Base-by-base conservation (phyloP, 2,113 vertebrate species). In the Atlantisia rogersi region DNA sequence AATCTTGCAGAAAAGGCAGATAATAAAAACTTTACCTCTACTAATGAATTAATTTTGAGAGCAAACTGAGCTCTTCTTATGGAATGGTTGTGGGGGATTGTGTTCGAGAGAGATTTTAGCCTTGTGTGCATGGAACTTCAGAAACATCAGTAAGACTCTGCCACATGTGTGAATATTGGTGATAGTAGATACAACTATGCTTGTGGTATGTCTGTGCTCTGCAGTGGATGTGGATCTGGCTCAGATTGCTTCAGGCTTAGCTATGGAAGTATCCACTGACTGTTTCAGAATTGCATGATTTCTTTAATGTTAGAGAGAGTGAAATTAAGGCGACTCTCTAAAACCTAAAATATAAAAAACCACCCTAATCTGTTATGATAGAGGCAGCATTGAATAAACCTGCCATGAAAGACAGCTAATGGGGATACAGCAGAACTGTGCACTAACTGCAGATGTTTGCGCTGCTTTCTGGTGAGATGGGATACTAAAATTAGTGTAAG, bases 51-150 rank as follows among this genome's bases (percentile, higher is more conserved):
- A 64, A 4, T 86, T 88, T 70, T 80, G 21, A 63, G 60, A 91
- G 69, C 37, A 84, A 84, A 84, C 26, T 65, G 59, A 53, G 32
- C 11, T 58, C n/a, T 81, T 31, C 13, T 92, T 44, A 14, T 29
- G 14, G 58, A 82, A 52, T 39, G 7, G 9, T 71, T 77, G 13
- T 37, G 10, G 35, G 9, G 11, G 46, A 71, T 86, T 75, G 19
- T 48, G 39, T 77, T 42, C 19, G 16, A 25, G 42, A 11, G 31
- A 6, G 2, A 2, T 78, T 82, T 77, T 71, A 77, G 55, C 11
- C 16, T 80, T 65, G 14, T 3, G 1, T 74, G 15, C 0, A 0
- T 10, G 11, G 4, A 25, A 7, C 44, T 18, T 81, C 32, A 65
- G 35, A 48, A 89, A 12, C 10, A 32, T 46, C 26, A 29, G 1